Evolutionary conservation across 1,140 invertebrate species (phyloP).

Genomic region (Carposina sasakii): DNA sequence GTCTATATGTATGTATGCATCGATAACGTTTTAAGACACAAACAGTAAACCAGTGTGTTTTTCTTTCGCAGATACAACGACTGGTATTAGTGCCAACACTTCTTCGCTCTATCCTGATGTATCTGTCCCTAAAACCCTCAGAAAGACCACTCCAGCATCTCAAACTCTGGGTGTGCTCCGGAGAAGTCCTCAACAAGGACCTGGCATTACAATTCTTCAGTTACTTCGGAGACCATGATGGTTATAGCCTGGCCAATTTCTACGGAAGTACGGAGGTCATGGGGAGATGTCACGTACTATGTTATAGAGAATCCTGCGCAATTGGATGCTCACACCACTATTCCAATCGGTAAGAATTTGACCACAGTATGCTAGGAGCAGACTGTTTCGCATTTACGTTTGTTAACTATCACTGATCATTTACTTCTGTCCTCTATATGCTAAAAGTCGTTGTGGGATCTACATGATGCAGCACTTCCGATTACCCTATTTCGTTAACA

Average conservation of each 20-base stretch:
- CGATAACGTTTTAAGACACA: too few relatives aligned
- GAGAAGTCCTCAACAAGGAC: conserved; percentile 80
- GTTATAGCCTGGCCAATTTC: conserved; percentile 84
- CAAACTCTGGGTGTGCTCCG: conserved; percentile 87
- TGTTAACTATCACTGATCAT: too few relatives aligned
- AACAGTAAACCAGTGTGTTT: too few relatives aligned
- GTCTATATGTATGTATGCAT: too few relatives aligned
- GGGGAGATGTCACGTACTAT: conserved; percentile 61
- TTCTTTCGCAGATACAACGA: conserved; percentile 76
- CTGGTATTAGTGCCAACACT: conserved; percentile 89
- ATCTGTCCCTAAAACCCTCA: conserved; percentile 71
- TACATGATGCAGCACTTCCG: too few relatives aligned
- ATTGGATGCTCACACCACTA: conserved; percentile 76
- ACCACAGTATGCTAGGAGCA: too few relatives aligned
- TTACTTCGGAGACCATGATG: conserved; percentile 74
- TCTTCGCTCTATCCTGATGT: conserved; percentile 83
- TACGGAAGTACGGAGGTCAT: conserved; percentile 89
- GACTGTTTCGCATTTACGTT: too few relatives aligned
- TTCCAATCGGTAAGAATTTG: conserved; percentile 89
- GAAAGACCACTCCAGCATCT: conserved; percentile 72
- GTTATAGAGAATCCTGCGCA: conserved; percentile 72
- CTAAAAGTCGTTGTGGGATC: too few relatives aligned
- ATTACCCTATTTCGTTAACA: too few relatives aligned
- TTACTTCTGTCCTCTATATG: too few relatives aligned
- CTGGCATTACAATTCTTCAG: conserved; percentile 82